These are phyloP conservation scores for Cheilosia variabilis DNA, from an alignment of 2,888 invertebrate species.

Conservation along the genomic window DNA sequence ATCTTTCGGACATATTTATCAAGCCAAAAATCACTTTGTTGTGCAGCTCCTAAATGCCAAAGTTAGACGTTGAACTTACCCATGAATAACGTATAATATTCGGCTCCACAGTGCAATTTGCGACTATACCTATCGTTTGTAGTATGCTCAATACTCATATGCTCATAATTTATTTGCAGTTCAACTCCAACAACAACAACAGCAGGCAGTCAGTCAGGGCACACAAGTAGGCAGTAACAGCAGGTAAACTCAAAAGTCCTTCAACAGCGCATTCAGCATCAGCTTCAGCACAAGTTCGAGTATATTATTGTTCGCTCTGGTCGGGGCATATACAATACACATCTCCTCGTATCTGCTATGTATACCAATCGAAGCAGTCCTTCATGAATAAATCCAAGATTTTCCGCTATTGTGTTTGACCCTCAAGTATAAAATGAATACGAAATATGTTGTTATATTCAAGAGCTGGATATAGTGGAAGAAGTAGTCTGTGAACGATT, in stretches of 20 bases:
- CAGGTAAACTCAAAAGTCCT: conserved; percentile 71
- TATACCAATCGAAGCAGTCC: conserved; percentile 61
- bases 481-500: conserved; percentile 50
- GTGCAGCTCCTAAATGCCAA: neutral
- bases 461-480: conserved; percentile 50
- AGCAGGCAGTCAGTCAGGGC: conserved; percentile 31
- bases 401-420: conserved; percentile 73
- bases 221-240: conserved; percentile 57
- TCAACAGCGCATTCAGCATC: conserved; percentile 59
- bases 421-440: conserved; percentile 75
- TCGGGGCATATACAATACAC: neutral
- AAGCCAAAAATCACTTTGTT: no score
- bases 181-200: conserved; percentile 46
- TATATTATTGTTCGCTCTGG: conserved; percentile 20
- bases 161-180: conserved; percentile 71
- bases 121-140: conserved; percentile 17
- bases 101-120: conserved; percentile 53
- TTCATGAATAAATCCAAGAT: conserved; percentile 75
- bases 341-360: neutral
- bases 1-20: no score
- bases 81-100: neutral
- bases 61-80: neutral
- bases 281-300: conserved; percentile 29
- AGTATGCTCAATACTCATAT: conserved; percentile 18
- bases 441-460: conserved; percentile 68